Conservation (phyloP, 2,113 vertebrate genomes). For the Lontra canadensis region DNA sequence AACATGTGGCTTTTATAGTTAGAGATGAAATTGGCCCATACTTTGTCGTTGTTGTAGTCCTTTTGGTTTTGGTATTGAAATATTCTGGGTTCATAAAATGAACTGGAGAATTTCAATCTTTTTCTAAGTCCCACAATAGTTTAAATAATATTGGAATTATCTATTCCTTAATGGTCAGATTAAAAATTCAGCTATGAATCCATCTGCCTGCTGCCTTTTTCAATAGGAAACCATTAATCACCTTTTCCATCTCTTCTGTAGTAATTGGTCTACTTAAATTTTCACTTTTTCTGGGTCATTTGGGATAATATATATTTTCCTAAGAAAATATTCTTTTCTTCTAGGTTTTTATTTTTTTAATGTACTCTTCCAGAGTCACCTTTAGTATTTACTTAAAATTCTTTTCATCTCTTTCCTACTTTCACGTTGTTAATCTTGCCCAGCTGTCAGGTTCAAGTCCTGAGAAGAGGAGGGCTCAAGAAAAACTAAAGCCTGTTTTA, state of each 20-base stretch:
- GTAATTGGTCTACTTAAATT: conserved; percentile 30
- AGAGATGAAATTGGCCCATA: background rate
- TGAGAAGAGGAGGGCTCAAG: background rate
- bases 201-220: conserved; percentile 32
- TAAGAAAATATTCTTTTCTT: background rate
- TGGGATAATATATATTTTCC: conserved; percentile 17
- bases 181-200: conserved; percentile 49
- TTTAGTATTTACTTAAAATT: background rate
- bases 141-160: conserved; percentile 55
- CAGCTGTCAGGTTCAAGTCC: background rate
- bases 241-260: background rate
- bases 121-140: background rate
- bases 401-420: background rate
- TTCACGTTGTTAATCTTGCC: background rate
- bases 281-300: background rate
- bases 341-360: background rate
- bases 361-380: background rate
- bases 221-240: conserved; percentile 49
- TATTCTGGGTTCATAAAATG: background rate
- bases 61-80: background rate
- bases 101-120: background rate
- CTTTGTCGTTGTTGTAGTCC: background rate
- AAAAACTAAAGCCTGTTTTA: background rate
- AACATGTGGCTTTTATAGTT: background rate
- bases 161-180: conserved; percentile 44